These are phyloP conservation scores for Sisyra terminalis DNA, from an alignment of 2,888 invertebrate species.

Conservation along the genomic window DNA sequence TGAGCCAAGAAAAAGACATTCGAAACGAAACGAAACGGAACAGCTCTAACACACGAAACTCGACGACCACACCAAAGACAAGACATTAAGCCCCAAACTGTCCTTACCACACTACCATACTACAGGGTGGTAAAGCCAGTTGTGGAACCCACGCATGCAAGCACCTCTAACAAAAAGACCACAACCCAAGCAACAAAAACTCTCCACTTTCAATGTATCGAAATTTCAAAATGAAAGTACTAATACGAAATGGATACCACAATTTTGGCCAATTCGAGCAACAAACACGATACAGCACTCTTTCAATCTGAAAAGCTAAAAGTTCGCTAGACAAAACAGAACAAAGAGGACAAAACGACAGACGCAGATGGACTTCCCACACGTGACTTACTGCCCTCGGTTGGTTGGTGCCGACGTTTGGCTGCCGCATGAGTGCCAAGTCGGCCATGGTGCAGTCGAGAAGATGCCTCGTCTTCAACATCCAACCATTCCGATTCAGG, in stretches of 20 bases:
- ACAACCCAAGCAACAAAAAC: neutral
- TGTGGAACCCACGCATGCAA: too few relatives aligned
- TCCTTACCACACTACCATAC: neutral
- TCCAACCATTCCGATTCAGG: constrained; percentile 14
- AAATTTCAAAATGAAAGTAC: too few relatives aligned
- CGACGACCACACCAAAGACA: constrained; percentile 3
- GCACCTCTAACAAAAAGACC: neutral
- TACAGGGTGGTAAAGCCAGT: neutral
- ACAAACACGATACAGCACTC: too few relatives aligned
- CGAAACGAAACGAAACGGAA: constrained; percentile 10
- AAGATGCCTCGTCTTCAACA: constrained; percentile 8
- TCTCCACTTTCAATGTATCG: too few relatives aligned
- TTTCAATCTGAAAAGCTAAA: too few relatives aligned
- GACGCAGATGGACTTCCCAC: constrained; percentile 1
- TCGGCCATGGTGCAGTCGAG: constrained; percentile 1
- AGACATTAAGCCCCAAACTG: neutral
- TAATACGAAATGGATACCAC: too few relatives aligned
- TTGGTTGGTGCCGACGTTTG: constrained; percentile 12
- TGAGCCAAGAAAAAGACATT: constrained; percentile 12
- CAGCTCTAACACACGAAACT: constrained; percentile 11
- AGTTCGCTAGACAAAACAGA: too few relatives aligned
- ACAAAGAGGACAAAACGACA: too few relatives aligned
- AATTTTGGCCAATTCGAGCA: too few relatives aligned
- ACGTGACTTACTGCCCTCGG: constrained; percentile 20
- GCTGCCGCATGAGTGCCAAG: constrained; percentile 12